Evolutionary conservation across 2,888 invertebrate species (phyloP).

Genomic region (Serripes groenlandicus): DNA sequence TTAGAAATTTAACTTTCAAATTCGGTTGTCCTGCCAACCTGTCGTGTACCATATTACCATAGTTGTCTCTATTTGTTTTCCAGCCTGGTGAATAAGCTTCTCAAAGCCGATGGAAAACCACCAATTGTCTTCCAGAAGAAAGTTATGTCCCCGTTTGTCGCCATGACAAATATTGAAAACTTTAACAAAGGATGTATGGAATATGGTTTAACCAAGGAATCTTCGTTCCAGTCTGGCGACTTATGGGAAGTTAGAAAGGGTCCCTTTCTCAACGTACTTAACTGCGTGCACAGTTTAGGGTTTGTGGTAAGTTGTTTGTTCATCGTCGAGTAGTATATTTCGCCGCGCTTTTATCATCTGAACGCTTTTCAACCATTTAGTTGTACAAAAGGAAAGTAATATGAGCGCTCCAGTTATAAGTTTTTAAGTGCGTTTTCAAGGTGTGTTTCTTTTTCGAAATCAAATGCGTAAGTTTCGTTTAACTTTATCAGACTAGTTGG

Average conservation of each 20-base stretch:
- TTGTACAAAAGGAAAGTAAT: too few species aligned
- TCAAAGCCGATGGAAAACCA: constrained; percentile 76
- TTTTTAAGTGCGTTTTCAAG: too few species aligned
- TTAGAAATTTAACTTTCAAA: too few species aligned
- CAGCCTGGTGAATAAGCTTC: constrained; percentile 83
- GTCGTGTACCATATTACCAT: too few species aligned
- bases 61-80: too few species aligned
- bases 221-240: constrained; percentile 80
- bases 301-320: constrained; percentile 81
- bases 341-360: not conserved
- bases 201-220: constrained; percentile 80
- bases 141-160: constrained; percentile 82
- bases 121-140: constrained; percentile 80
- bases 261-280: constrained; percentile 83
- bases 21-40: too few species aligned
- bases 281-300: constrained; percentile 82
- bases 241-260: constrained; percentile 83
- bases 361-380: too few species aligned
- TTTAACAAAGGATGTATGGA: constrained; percentile 80
- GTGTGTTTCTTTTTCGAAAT: too few species aligned
- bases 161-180: constrained; percentile 83
- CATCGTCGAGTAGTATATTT: not conserved
- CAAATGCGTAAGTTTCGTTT: too few species aligned
- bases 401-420: too few species aligned
- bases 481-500: too few species aligned